phyloP scores from a whole-genome alignment of 1,140 invertebrate species.

The Lutraria rhynchaena region DNA sequence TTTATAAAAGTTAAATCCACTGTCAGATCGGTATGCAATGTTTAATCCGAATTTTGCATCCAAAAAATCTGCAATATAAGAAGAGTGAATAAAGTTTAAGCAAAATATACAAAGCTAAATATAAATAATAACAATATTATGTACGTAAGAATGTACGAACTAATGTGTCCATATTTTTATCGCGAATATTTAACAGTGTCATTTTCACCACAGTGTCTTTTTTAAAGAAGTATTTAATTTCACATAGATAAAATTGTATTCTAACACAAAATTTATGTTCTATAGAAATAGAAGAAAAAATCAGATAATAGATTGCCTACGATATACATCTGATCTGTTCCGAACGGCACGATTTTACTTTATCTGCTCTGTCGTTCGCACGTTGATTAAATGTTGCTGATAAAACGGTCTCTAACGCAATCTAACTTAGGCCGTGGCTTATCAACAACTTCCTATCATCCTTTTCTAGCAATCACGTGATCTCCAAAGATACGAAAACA shows the following conservation, averaged over 20 bases:
- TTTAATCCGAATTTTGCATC: no score
- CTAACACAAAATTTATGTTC: not conserved
- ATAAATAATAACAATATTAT: no score
- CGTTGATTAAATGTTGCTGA: conserved; percentile 23
- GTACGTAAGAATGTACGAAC: no score
- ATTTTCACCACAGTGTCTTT: no score
- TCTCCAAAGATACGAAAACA: conserved; percentile 1
- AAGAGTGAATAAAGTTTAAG: no score
- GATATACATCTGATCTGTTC: conserved; percentile 31
- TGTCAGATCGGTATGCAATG: no score
- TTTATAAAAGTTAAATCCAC: no score
- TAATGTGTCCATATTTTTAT: no score
- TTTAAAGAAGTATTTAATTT: no score
- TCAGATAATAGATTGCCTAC: not conserved
- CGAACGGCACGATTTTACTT: conserved; percentile 20
- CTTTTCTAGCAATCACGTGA: conserved; percentile 17
- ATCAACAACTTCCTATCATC: conserved; percentile 21
- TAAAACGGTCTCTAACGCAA: conserved; percentile 12
- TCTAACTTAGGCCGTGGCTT: conserved; percentile 36
- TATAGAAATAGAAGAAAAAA: not conserved
- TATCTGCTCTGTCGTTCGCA: conserved; percentile 26
- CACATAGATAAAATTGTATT: not conserved
- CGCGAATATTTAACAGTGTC: no score
- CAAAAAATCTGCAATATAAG: no score
- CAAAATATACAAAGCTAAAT: no score